Percentiles rank a stretch among this genome's conserved stretches.
Conservation (phyloP, 2,888 invertebrate species). For the Drosophila fulvimacula region DNA sequence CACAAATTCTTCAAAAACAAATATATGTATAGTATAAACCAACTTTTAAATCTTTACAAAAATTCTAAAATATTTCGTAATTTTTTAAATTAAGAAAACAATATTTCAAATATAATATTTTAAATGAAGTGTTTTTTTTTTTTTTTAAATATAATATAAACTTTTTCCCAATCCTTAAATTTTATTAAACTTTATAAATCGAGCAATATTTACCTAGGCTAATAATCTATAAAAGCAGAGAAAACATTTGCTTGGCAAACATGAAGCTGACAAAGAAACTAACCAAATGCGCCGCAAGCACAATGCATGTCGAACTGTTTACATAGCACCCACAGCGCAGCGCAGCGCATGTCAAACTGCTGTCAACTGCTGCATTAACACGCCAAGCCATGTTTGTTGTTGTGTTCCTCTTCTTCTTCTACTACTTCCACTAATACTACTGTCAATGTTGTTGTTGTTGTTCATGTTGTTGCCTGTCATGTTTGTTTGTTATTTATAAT, state of each 20-base stretch:
- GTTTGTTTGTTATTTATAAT: slow-evolving; percentile 47
- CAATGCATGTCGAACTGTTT: slow-evolving; percentile 66
- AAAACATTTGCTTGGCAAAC: not conserved
- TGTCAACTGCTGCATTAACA: slow-evolving; percentile 26
- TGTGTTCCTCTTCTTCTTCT: slow-evolving; percentile 8
- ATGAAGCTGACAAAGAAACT: slow-evolving; percentile 3
- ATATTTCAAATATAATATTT: not conserved
- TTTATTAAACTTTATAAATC: not conserved
- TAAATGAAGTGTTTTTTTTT: not conserved
- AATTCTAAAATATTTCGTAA: not conserved
- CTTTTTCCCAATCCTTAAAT: not conserved
- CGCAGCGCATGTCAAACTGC: slow-evolving; percentile 51
- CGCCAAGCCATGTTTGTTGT: slow-evolving; percentile 49
- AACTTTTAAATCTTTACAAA: not conserved
- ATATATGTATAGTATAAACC: too few species aligned
- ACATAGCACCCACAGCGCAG: slow-evolving; percentile 22
- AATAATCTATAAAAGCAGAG: not conserved
- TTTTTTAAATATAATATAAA: not conserved
- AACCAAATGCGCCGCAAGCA: slow-evolving; percentile 26
- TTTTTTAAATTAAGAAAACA: not conserved
- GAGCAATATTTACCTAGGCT: not conserved
- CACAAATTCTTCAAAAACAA: not conserved
- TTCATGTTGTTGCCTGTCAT: slow-evolving; percentile 61
- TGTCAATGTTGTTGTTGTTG: slow-evolving; percentile 40
- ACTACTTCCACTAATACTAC: not conserved